phyloP scores from a whole-genome alignment of 35 echinoderm and acorn worm species.

The Diadema setosum region DNA sequence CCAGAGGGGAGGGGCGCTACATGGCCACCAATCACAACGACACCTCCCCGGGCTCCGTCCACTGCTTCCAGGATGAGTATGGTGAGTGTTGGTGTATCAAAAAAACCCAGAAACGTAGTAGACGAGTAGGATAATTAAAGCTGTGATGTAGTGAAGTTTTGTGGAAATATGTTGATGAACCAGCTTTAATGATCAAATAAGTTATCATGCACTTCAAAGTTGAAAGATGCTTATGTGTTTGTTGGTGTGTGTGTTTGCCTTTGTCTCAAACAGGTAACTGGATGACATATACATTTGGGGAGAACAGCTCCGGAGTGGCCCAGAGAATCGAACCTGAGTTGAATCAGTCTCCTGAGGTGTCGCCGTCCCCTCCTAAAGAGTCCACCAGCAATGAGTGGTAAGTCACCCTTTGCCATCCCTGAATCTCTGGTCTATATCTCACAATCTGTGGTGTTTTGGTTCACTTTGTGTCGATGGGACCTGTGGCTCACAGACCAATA shows the following conservation, averaged over 20 bases:
- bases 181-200: too few relatives aligned
- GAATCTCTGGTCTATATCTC: too few relatives aligned
- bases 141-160: neutral
- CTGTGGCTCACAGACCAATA: too few relatives aligned
- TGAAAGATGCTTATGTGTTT: neutral
- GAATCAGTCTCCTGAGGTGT: neutral
- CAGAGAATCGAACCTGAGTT: conserved; percentile 43
- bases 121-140: neutral
- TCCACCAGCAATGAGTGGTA: conserved; percentile 37
- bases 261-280: conserved; percentile 91
- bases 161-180: too few relatives aligned
- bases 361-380: neutral
- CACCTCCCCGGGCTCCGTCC: conserved; percentile 80
- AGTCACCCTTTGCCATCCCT: neutral
- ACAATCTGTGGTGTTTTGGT: too few relatives aligned
- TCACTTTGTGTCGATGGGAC: too few relatives aligned
- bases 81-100: conserved; percentile 42
- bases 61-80: conserved; percentile 89
- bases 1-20: conserved; percentile 51
- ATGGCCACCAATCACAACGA: conserved; percentile 86
- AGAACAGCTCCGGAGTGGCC: conserved; percentile 39
- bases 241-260: neutral
- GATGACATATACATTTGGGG: conserved; percentile 81
- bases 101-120: neutral
- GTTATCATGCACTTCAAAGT: too few relatives aligned